phyloP scores from a whole-genome alignment of 2,888 invertebrate genomes.

The Ophion ventricosus region DNA sequence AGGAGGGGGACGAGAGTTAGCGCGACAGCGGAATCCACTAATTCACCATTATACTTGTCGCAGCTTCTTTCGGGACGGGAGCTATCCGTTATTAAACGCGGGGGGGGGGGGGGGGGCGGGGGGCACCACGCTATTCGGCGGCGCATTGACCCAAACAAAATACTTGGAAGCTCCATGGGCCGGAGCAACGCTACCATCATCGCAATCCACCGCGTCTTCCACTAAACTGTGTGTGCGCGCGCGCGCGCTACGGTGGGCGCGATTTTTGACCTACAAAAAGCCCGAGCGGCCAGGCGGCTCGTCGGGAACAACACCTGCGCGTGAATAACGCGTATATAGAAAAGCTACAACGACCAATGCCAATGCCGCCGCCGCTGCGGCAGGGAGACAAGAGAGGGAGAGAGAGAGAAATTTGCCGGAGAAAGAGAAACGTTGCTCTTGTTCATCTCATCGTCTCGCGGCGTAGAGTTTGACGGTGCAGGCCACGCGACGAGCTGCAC shows the following conservation, averaged over 20 bases:
- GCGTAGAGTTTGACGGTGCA: constrained; percentile 11
- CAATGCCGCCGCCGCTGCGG: neutral
- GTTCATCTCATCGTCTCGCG: neutral
- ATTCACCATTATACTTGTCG: constrained; percentile 35
- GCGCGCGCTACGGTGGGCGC: constrained; percentile 64
- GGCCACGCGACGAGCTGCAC: constrained; percentile 45
- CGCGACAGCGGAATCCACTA: constrained; percentile 41
- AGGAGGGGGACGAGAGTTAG: constrained; percentile 12
- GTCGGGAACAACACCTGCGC: constrained; percentile 62
- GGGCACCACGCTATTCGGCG: neutral
- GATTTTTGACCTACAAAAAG: constrained; percentile 77
- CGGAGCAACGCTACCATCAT: too few relatives aligned
- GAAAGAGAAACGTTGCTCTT: constrained; percentile 49
- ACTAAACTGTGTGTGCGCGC: constrained; percentile 3
- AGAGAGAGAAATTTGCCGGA: constrained; percentile 32
- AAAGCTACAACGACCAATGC: constrained; percentile 14
- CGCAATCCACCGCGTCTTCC: constrained; percentile 1
- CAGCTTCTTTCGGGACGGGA: constrained; percentile 20
- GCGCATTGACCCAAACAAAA: neutral
- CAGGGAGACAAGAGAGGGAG: constrained; percentile 60
- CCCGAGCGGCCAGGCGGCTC: constrained; percentile 63
- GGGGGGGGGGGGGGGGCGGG: too few relatives aligned
- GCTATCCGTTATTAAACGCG: constrained; percentile 23
- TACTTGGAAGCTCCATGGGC: neutral
- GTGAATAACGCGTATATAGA: constrained; percentile 58